Base-by-base conservation (phyloP, 2,888 invertebrate species). In the Drosophila leonis region DNA sequence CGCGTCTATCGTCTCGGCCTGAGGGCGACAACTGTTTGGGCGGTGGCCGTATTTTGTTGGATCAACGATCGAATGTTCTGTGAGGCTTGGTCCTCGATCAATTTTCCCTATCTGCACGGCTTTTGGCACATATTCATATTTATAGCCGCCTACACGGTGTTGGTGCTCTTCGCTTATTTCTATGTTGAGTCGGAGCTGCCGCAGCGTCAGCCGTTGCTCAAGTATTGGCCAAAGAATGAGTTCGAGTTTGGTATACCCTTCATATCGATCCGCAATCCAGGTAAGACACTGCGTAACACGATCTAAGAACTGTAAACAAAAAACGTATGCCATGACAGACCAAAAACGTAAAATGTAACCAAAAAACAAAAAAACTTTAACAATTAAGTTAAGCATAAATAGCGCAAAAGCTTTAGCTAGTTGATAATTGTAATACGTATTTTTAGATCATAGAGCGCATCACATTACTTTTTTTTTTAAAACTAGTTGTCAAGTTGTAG, bases 61-160 rank as follows among this genome's bases (percentile, higher is more conserved):
- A 93, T 97, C 42, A 95, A 96, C 87, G 97, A 97, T 93, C 94
- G 96, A 9, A 92, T 96, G 89, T 96, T 97, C 92, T 97, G 97
- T 91, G 96, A 97, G 82, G 95, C 95, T 20, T 97, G 96, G 96
- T 94, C 96, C 2, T 94, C 95, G 15, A 94, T 97, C 13, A 95
- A 96, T 93, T 96, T 97, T 84, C 97, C 97, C 0, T 97, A 97
- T 92, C 94, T 97, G 88, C 97, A 97, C 91, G 96, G 96, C 13
- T 94, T 97, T 20, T 97, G 97, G 97, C 97, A 97, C 91, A 93
- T 97, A 15, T 95, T 97, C 60, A 96, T 97, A 78, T 97, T 96
- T 88, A 96, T 97, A 56, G 95, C 96, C 0, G 95, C 96, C 37
- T 97, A 97, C 84, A 96, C 96, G 7, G 95, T 95, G 15, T 94